phyloP scores from a whole-genome alignment of 1,140 invertebrate species.

The Scaptomyza montana region DNA sequence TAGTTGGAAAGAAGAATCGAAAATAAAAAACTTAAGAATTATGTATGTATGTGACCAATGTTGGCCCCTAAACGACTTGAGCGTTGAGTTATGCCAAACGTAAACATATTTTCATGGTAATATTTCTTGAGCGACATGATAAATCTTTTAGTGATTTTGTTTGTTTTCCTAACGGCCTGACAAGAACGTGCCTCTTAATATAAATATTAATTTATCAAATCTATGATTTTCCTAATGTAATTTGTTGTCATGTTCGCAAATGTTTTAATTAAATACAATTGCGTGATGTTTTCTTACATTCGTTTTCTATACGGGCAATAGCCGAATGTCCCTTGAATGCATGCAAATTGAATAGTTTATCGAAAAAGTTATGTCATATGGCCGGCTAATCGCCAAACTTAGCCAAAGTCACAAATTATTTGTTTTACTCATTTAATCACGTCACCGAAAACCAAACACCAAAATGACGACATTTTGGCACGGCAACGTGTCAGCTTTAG shows the following conservation, averaged over 20 bases:
- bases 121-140: conserved; percentile 42
- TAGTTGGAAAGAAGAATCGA: too few relatives aligned
- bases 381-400: conserved; percentile 1
- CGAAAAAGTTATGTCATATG: conserved; percentile 32
- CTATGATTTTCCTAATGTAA: not conserved
- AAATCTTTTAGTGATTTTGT: conserved; percentile 24
- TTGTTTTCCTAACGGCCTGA: too few relatives aligned
- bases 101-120: conserved; percentile 50
- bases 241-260: not conserved
- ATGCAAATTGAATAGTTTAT: too few relatives aligned
- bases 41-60: conserved; percentile 27
- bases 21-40: conserved; percentile 27
- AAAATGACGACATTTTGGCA: conserved; percentile 49
- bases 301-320: too few relatives aligned
- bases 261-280: too few relatives aligned
- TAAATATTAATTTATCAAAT: too few relatives aligned
- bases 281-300: not conserved
- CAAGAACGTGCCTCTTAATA: too few relatives aligned
- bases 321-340: not conserved
- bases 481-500: conserved; percentile 31
- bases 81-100: conserved; percentile 43
- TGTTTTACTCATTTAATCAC: conserved; percentile 37
- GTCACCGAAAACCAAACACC: conserved; percentile 33
- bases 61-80: conserved; percentile 31
- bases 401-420: conserved; percentile 5